Conservation (phyloP, 2,797 vertebrate species). For the Falco cherrug region DNA sequence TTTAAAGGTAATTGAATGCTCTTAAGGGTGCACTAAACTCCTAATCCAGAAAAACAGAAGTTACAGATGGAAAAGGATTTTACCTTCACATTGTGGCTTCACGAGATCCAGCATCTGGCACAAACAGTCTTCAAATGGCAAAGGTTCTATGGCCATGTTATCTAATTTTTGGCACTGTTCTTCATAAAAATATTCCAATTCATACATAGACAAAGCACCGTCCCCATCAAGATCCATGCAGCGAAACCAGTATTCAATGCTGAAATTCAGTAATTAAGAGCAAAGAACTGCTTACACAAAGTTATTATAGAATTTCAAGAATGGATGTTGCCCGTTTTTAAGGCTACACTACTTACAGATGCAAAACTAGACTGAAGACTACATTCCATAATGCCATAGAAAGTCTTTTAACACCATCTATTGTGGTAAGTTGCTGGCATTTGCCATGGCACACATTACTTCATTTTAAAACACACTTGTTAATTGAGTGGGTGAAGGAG, state of each 20-base stretch:
- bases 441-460: neutral
- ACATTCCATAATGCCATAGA: neutral
- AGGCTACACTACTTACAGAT: neutral
- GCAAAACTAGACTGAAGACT: neutral
- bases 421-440: neutral
- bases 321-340: neutral
- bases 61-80: neutral
- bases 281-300: neutral
- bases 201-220: constrained; percentile 92
- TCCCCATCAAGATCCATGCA: constrained; percentile 98
- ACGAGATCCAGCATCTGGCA: constrained; percentile 98
- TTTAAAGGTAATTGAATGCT: neutral
- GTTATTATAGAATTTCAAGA: neutral
- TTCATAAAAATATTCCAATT: constrained; percentile 95
- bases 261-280: constrained; percentile 57
- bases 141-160: constrained; percentile 89
- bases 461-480: neutral
- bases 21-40: neutral
- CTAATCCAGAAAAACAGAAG: neutral
- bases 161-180: constrained; percentile 94
- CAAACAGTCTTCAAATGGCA: constrained; percentile 94
- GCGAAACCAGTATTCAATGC: constrained; percentile 99
- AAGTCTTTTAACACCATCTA: neutral
- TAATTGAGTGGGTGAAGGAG: neutral
- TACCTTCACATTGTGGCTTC: constrained; percentile 87